Conservation (phyloP, 1,140 invertebrate genomes). For the Drosophila repletoides region DNA sequence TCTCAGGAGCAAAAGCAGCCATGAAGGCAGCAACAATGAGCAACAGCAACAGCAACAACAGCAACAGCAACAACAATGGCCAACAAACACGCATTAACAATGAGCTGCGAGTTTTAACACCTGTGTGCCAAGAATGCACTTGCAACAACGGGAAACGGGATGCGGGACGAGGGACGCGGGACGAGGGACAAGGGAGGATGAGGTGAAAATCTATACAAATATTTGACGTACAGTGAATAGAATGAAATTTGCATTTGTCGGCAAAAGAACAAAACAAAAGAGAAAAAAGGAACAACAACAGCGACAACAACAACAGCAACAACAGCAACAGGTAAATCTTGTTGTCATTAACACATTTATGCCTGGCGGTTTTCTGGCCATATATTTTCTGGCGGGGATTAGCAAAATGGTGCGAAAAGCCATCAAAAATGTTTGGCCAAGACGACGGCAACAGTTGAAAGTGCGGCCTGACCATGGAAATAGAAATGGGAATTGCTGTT, state of each 20-base stretch:
- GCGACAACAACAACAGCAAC: no score
- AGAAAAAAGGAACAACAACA: no score
- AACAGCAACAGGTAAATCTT: slow-evolving; percentile 40
- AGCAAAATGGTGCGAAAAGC: slow-evolving; percentile 66
- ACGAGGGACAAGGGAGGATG: background rate
- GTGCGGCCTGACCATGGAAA: slow-evolving; percentile 34
- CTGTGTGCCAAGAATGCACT: slow-evolving; percentile 78
- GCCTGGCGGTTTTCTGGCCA: slow-evolving; percentile 16
- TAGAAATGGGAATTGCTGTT: slow-evolving; percentile 32
- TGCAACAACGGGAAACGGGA: no score
- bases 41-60: background rate
- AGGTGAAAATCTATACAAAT: slow-evolving; percentile 74
- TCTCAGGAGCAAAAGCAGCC: slow-evolving; percentile 15
- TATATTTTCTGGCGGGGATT: slow-evolving; percentile 24
- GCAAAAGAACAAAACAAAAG: slow-evolving; percentile 68
- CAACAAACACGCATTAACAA: slow-evolving; percentile 63
- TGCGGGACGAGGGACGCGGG: background rate
- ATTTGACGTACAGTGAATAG: slow-evolving; percentile 71
- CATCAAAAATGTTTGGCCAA: slow-evolving; percentile 41
- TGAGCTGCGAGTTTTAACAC: slow-evolving; percentile 71
- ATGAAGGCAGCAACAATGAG: background rate
- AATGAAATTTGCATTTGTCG: slow-evolving; percentile 74
- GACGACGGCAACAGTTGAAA: slow-evolving; percentile 47
- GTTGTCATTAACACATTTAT: slow-evolving; percentile 68
- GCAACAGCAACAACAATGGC: slow-evolving; percentile 24